phyloP scores from a whole-genome alignment of 1,140 invertebrate genomes.

The Drosophila bifasciata region DNA sequence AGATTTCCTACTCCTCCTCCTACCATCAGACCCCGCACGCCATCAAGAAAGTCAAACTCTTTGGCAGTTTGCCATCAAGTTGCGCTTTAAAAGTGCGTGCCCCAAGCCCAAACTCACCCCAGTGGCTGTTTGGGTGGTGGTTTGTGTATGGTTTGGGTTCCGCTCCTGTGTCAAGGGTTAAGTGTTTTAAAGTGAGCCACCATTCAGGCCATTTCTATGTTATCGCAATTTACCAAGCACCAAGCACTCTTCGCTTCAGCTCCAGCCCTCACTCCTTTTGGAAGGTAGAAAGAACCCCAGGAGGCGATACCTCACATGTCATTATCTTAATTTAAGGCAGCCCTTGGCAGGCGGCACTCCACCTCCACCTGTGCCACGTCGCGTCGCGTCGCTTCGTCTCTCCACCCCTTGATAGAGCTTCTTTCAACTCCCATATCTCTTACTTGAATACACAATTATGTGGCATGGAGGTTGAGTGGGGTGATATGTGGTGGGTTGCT shows the following conservation, averaged over 20 bases:
- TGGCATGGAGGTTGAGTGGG: slow-evolving; percentile 33
- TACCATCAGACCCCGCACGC: neutral
- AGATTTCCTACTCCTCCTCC: slow-evolving; percentile 14
- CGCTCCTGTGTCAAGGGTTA: slow-evolving; percentile 64
- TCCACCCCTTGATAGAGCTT: slow-evolving; percentile 62
- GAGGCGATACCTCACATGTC: slow-evolving; percentile 67
- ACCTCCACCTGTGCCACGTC: neutral
- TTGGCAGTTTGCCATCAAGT: slow-evolving; percentile 72
- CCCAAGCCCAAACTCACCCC: neutral
- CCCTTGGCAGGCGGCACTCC: slow-evolving; percentile 13
- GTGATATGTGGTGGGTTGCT: slow-evolving; percentile 25
- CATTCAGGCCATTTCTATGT: slow-evolving; percentile 64
- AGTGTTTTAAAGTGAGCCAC: slow-evolving; percentile 66
- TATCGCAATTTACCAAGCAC: slow-evolving; percentile 76
- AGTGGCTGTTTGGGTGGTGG: neutral
- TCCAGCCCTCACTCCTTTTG: neutral
- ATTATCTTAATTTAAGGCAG: slow-evolving; percentile 78
- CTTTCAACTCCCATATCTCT: slow-evolving; percentile 74
- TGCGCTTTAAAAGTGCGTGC: slow-evolving; percentile 73
- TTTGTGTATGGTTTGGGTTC: neutral
- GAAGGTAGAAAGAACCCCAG: slow-evolving; percentile 13
- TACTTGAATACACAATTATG: slow-evolving; percentile 81
- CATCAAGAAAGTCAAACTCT: slow-evolving; percentile 46
- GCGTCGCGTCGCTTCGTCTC: neutral
- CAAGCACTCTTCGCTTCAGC: slow-evolving; percentile 10